Evolutionary conservation across 2,797 vertebrate genomes (phyloP), one percentile per base, ranked within the genome.

Genomic region (Coregonus ussuriensis): DNA sequence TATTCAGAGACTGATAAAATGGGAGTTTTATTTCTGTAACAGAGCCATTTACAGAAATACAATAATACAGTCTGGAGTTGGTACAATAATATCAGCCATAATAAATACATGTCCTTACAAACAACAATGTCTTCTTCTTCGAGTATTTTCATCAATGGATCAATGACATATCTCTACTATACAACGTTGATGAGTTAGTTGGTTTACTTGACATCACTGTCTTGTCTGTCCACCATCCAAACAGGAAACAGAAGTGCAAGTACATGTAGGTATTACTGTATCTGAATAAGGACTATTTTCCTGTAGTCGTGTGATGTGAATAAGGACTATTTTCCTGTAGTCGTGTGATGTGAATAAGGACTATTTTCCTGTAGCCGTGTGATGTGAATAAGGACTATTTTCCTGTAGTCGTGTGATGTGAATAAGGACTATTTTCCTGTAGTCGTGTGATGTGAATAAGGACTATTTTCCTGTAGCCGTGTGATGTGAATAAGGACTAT

Each of bases 11-110:
- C 41, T 35, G 81, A 76, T 76, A 67, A 74, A 82, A 63, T 73
- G 76, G 72, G 51, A 72, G 84, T 92, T 92, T 62, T 91, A 90
- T 91, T 93, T 85, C 74, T 81, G 88, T 88, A 88, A 90, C 86
- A 91, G 87, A 84, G 31, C 84, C 71, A 84, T 80, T 82, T 88
- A 90, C 83, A 91, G 76, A 80, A 83, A 86, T 81, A 74, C 79
- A 75, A 83, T 78, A 81, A 25, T 25, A 25, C 59, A 76, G 29
- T 33, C 31, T 65, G 72, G 69, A 80, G 54, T 82, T 80, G 59
- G 33, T 75, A 59, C 29, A 72, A 72, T 82, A 85, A 85, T 72
- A 81, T 25, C 25, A 25, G 25, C 25, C 25, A 25, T 25, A 25
- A 25, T 25, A 25, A 89, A 92, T 88, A 73, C 76, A 81, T 35